phyloP scores from a whole-genome alignment of 2,888 invertebrate genomes.

The Morpho deidamia region DNA sequence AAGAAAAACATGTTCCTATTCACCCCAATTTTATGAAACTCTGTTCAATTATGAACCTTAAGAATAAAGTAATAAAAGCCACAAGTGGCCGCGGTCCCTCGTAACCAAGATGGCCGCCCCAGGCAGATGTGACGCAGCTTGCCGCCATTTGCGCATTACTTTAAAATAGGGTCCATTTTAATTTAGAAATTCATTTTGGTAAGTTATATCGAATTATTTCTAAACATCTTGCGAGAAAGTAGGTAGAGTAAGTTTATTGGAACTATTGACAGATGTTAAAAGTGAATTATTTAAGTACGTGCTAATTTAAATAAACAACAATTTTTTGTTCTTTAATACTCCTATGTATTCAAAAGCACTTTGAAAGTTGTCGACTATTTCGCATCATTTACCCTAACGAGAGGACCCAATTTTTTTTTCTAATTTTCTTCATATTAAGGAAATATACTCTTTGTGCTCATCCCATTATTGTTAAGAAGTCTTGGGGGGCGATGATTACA shows the following conservation, averaged over 20 bases:
- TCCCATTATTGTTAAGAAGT: no score
- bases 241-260: background rate
- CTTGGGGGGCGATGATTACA: no score
- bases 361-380: no score
- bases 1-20: background rate
- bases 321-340: no score
- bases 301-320: no score
- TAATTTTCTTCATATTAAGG: no score
- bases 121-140: slow-evolving; percentile 59
- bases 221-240: slow-evolving; percentile 4
- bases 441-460: no score
- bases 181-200: slow-evolving; percentile 2
- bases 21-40: background rate
- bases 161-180: slow-evolving; percentile 1
- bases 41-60: background rate
- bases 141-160: slow-evolving; percentile 26
- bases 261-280: no score
- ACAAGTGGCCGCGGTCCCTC: slow-evolving; percentile 18
- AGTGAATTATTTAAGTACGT: no score
- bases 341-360: no score
- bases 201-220: background rate
- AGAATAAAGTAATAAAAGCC: background rate
- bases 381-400: no score
- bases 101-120: slow-evolving; percentile 45
- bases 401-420: no score